Percentiles rank a stretch among this genome's conserved stretches.
Evolutionary conservation across 2,888 invertebrate species (phyloP).

Genomic region (Melinaea marsaeus): DNA sequence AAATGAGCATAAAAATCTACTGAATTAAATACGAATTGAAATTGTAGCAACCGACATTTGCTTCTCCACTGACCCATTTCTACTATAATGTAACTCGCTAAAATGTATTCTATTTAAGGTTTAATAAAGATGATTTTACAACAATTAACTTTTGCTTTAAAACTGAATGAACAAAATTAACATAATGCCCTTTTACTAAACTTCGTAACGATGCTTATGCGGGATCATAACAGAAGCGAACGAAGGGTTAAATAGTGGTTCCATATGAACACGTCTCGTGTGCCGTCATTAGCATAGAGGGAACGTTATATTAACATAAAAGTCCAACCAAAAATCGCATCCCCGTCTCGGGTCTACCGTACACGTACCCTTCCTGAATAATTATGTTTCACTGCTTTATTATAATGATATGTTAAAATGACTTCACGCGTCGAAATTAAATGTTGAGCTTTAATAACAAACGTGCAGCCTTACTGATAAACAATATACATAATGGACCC

Average conservation of each 20-base stretch:
- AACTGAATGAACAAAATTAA: conserved; percentile 19
- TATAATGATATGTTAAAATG: conserved; percentile 62
- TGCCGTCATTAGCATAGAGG: conserved; percentile 61
- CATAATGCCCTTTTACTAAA: conserved; percentile 25
- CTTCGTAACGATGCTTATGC: conserved; percentile 36
- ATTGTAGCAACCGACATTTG: conserved; percentile 5
- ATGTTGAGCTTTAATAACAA: conserved; percentile 27
- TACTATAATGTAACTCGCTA: not conserved
- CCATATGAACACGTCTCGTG: conserved; percentile 52
- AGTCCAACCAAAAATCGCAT: conserved; percentile 61
- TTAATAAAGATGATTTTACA: conserved; percentile 13
- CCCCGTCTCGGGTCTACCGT: conserved; percentile 43
- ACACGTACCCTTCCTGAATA: conserved; percentile 46
- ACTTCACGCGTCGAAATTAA: conserved; percentile 42
- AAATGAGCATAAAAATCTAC: not conserved
- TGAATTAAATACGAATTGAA: too few species aligned
- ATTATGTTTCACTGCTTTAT: conserved; percentile 59
- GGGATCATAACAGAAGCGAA: conserved; percentile 32
- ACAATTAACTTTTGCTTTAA: conserved; percentile 17
- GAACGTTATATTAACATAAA: conserved; percentile 62
- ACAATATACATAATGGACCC: conserved; percentile 18
- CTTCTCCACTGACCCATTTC: conserved; percentile 1
- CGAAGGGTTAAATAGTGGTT: conserved; percentile 54
- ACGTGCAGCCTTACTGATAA: conserved; percentile 17
- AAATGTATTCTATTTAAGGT: conserved; percentile 10